Evolutionary conservation across 1,140 invertebrate species (phyloP), one percentile per base, ranked within the genome.

Genomic region (Samia ricini): DNA sequence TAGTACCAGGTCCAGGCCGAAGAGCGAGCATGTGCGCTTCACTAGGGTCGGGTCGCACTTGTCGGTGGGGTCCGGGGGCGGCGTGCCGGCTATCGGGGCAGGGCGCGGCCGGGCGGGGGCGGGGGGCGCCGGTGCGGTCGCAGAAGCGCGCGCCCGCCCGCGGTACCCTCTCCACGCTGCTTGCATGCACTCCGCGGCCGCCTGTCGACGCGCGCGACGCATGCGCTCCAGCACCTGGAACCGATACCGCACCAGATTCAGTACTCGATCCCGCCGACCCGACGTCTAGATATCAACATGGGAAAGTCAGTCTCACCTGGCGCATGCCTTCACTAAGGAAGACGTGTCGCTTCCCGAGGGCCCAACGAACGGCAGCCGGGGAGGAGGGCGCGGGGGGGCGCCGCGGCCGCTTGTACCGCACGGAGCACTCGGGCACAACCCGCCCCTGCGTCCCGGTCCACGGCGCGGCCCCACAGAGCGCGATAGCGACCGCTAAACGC

Each of bases 301-400:
- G 20, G 20, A 50, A 50, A 10, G n/a, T 5, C n/a, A 4, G 2
- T 10, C n/a, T 23, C 15, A 85, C 92, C 89, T 98, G 98, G 18
- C 98, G 92, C 66, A 97, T 97, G 6, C 96, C 96, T 90, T 99
- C 98, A 90, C 97, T 98, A 64, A 98, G 93, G 89, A 98, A 98
- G 19, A 98, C 96, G 80, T 98, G 97, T 42, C 97, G 92, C 82
- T 98, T 97, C 63, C 97, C 98, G 21, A 97, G 92, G n/a, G 96
- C 96, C 96, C 96, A 97, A 77, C 94, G 95, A 58, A 95, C 96
- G 51, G 94, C 93, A 15, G 93, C 93, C 50, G 89, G 89, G 73
- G 86, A 91, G 83, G 77, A 71, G 59, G 80, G 81, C 57, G 80
- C 79, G 56, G 76, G 79, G 54, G 78, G 78, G 33, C 55, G 81